Base-by-base conservation (phyloP, 2,888 invertebrate genomes). In the Ptilodon capucinus region DNA sequence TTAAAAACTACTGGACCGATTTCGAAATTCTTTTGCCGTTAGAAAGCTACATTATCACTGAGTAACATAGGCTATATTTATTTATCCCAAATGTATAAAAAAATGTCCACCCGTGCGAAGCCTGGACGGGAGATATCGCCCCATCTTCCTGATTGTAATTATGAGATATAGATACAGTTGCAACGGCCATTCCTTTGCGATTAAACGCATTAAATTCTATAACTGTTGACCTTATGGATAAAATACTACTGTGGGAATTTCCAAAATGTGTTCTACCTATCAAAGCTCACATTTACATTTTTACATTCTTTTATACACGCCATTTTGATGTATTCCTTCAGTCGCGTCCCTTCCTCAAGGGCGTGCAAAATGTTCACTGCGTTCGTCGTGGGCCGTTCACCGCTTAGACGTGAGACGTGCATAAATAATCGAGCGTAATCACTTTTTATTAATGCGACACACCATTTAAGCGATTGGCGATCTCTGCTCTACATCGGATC, bases 391-490 rank as follows among this genome's bases (percentile, higher is more conserved):
- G 74, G 68, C 71, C 77, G 68, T 75, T 81, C 74, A 74, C 75
- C 73, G 72, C 64, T 64, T 46, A 59, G 57, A 51, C 42, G 51
- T 46, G 57, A 64, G 80, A 87, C 88, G 87, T 87, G 86, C 85
- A 86, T 86, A 81, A 82, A 88, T 86, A 87, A 87, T 86, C 76
- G 81, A 57, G 47, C 62, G 72, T 78, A 77, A 82, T 84, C 74
- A 76, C 58, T 86, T 85, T 82, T 84, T 85, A 79, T 79, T 67
- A 61, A 57, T 45, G 60, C 71, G 84, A 78, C 70, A 79, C 81
- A 82, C 81, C 79, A 79, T 82, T 82, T 81, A 78, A 79, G 70
- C 71, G 84, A 78, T 71, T 80, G 65, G 83, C 82, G 81, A 81
- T 83, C 81, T 28, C n/a, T 74, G 64, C 48, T 52, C 32, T 52